Conservation (phyloP, 2,797 vertebrate species). For the Vespertilio murinus region DNA sequence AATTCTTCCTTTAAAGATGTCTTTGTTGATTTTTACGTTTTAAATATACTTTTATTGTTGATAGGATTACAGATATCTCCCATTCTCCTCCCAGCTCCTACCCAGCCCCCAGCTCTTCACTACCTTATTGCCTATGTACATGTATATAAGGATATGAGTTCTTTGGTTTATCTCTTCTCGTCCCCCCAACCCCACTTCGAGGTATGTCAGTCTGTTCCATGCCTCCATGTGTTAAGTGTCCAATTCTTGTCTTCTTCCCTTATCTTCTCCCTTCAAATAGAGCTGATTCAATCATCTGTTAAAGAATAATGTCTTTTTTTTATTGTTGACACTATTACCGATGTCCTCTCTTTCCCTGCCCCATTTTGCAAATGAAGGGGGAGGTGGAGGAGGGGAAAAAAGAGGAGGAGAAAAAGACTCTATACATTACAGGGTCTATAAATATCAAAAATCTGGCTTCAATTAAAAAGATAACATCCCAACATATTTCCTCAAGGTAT, state of each 20-base stretch:
- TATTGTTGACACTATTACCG: not conserved
- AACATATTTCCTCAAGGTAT: not conserved
- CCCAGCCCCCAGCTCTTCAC: too few relatives aligned
- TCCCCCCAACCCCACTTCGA: too few relatives aligned
- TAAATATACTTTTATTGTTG: too few relatives aligned
- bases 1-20: too few relatives aligned
- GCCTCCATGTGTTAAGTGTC: not conserved
- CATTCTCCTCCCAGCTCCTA: too few relatives aligned
- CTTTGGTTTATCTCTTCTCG: too few relatives aligned
- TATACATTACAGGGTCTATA: not conserved
- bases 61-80: too few relatives aligned
- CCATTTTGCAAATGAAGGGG: not conserved
- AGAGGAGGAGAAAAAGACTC: not conserved
- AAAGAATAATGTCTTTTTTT: not conserved
- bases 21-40: too few relatives aligned
- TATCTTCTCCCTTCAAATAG: not conserved
- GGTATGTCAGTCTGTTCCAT: too few relatives aligned
- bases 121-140: too few relatives aligned
- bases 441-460: constrained; percentile 43
- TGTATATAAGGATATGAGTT: too few relatives aligned
- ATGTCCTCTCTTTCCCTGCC: not conserved
- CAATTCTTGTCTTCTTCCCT: not conserved
- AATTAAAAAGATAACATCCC: not conserved
- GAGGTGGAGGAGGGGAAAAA: not conserved
- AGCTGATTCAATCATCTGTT: constrained; percentile 17